Evolutionary conservation across 2,113 vertebrate species (phyloP).

Genomic region (Strix aluco): DNA sequence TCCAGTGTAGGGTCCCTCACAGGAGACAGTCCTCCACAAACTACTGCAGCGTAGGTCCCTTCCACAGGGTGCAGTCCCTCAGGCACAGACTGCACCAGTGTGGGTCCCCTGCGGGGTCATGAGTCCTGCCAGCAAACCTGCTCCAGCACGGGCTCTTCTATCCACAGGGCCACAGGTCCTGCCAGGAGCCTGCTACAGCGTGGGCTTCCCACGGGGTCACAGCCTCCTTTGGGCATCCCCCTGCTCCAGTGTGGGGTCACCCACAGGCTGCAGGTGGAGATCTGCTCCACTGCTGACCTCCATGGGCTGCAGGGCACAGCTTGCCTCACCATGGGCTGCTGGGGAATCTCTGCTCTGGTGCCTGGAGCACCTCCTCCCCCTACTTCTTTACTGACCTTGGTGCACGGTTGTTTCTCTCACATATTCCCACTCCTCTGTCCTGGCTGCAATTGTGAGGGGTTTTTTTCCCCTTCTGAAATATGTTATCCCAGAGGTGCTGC

Average conservation of each 20-base stretch:
- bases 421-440: too few relatives aligned
- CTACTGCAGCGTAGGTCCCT: not conserved
- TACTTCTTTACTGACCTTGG: not conserved
- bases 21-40: not conserved
- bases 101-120: too few relatives aligned
- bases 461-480: too few relatives aligned
- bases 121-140: too few relatives aligned
- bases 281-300: not conserved
- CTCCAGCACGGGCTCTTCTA: too few relatives aligned
- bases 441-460: too few relatives aligned
- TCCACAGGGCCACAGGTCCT: not conserved
- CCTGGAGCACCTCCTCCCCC: not conserved
- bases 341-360: not conserved
- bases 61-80: too few relatives aligned
- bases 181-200: not conserved
- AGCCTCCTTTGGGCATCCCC: not conserved
- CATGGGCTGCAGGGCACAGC: not conserved
- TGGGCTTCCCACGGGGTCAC: not conserved
- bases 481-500: too few relatives aligned
- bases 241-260: not conserved
- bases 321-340: not conserved
- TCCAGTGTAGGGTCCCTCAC: rapidly evolving
- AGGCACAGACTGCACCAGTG: too few relatives aligned
- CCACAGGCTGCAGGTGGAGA: not conserved
- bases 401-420: not conserved